Conservation (phyloP, 2,113 vertebrate species). For the Lynx canadensis region DNA sequence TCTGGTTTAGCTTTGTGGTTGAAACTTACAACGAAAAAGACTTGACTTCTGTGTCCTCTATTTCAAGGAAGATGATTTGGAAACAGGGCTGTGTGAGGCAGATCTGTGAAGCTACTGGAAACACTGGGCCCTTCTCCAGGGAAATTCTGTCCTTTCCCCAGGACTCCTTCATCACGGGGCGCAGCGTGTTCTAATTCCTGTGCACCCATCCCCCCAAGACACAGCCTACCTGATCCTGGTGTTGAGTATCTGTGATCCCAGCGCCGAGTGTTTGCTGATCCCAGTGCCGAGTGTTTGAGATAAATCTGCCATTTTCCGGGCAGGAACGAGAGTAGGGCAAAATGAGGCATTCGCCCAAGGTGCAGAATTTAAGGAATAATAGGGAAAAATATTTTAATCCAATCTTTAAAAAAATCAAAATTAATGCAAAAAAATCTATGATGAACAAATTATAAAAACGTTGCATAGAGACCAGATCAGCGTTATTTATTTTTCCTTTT, state of each 20-base stretch:
- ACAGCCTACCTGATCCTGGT: fast-evolving
- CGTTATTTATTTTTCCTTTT: neutral
- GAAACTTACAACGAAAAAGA: neutral
- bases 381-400: neutral
- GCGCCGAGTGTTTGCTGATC: neutral
- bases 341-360: neutral
- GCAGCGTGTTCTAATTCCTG: neutral
- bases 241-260: neutral
- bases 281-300: neutral
- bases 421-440: neutral
- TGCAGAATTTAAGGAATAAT: neutral
- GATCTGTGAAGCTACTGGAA: neutral
- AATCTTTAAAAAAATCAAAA: neutral
- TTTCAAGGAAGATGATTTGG: neutral
- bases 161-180: neutral
- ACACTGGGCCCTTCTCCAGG: neutral
- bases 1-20: neutral
- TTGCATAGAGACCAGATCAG: neutral
- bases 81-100: neutral
- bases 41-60: neutral
- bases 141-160: neutral
- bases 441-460: neutral
- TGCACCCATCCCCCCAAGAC: fast-evolving
- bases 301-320: no score
- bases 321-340: fast-evolving